Evolutionary conservation across 2,113 vertebrate genomes (phyloP).

Genomic region (Heliornis fulica): DNA sequence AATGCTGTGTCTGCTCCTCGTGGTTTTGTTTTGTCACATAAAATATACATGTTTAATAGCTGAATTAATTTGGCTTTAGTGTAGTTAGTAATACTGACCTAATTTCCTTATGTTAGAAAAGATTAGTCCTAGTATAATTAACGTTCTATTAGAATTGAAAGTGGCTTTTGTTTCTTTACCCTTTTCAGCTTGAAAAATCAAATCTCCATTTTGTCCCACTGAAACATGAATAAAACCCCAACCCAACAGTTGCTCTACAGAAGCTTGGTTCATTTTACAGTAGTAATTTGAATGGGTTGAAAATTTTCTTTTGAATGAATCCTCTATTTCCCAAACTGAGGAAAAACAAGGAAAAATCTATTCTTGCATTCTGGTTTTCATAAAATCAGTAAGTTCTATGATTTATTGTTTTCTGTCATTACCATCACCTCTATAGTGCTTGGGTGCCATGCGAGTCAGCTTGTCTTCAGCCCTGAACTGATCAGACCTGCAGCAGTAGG

Average conservation of each 20-base stretch:
- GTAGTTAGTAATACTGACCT: background rate
- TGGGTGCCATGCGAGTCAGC: background rate
- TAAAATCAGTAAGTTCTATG: background rate
- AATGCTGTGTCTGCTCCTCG: background rate
- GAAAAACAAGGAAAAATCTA: background rate
- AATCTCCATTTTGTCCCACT: background rate
- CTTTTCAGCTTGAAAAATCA: background rate
- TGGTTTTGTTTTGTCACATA: background rate
- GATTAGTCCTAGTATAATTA: background rate
- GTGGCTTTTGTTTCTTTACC: background rate
- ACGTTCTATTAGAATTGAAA: background rate
- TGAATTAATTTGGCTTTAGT: background rate
- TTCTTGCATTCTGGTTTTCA: background rate
- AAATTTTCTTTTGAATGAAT: background rate
- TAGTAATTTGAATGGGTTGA: background rate
- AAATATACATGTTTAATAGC: background rate
- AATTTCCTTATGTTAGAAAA: background rate
- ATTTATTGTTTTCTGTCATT: background rate
- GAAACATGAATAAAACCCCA: background rate
- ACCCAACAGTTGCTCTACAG: background rate
- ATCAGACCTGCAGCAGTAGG: background rate
- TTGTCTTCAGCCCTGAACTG: background rate
- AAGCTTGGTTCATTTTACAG: background rate
- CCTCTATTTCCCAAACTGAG: background rate
- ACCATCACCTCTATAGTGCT: background rate